These are phyloP conservation scores for Argyra leucocephala DNA, from an alignment of 2,888 invertebrate genomes.

Conservation along the genomic window DNA sequence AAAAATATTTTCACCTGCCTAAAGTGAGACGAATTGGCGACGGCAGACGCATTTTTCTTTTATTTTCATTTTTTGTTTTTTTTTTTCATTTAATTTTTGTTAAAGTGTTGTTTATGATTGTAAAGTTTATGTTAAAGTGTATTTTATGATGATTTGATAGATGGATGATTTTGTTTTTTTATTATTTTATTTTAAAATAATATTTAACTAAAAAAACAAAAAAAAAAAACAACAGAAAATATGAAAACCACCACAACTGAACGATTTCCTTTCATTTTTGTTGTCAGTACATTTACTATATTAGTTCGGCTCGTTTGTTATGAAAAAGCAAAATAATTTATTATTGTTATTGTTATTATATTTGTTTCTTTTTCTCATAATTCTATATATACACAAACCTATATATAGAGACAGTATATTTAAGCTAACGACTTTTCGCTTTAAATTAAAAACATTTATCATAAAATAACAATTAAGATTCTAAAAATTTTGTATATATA, in stretches of 20 bases:
- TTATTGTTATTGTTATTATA: background rate
- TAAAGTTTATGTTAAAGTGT: background rate
- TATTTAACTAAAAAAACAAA: no score
- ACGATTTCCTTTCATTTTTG: no score
- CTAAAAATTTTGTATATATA: no score
- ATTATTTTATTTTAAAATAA: no score
- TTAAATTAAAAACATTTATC: conserved; percentile 1
- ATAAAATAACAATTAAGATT: background rate
- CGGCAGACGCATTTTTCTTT: background rate
- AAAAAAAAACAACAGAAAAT: no score
- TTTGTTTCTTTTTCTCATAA: background rate
- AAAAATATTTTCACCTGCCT: conserved; percentile 1
- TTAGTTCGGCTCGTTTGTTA: background rate
- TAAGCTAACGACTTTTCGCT: background rate
- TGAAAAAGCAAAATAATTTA: background rate
- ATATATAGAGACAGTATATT: no score
- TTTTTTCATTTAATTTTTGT: no score
- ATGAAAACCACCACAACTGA: no score
- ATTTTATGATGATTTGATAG: background rate
- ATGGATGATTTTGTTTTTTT: background rate
- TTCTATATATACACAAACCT: no score
- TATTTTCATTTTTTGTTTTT: background rate
- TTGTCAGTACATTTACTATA: no score
- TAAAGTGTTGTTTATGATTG: background rate
- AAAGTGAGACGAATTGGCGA: conserved; percentile 6